Conservation (phyloP, 2,797 vertebrate species). For the Takifugu ocellatus region DNA sequence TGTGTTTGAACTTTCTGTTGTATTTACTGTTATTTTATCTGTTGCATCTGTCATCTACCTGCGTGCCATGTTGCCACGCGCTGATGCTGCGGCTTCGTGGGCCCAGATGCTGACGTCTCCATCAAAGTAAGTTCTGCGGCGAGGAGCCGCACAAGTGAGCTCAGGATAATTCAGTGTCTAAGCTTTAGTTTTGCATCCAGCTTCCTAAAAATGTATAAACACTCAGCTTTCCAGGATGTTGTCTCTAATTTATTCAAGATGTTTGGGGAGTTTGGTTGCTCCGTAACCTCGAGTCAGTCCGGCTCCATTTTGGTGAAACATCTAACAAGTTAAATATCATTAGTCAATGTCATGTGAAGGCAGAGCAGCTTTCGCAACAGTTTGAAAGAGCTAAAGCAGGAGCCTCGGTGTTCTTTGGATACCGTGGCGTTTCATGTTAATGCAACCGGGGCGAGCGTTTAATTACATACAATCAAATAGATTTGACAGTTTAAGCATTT, state of each 20-base stretch:
- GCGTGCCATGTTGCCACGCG: slow-evolving; percentile 43
- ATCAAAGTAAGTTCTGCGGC: slow-evolving; percentile 39
- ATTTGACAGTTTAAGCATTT: slow-evolving; percentile 17
- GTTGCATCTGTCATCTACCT: slow-evolving; percentile 44
- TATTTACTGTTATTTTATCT: slow-evolving; percentile 67
- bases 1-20: slow-evolving; percentile 72
- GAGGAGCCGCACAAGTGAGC: slow-evolving; percentile 48
- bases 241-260: slow-evolving; percentile 77
- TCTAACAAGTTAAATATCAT: slow-evolving; percentile 76
- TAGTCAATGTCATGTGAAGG: slow-evolving; percentile 75
- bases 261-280: slow-evolving; percentile 63
- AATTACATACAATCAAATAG: slow-evolving; percentile 66
- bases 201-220: slow-evolving; percentile 73
- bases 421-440: slow-evolving; percentile 58
- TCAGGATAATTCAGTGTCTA: slow-evolving; percentile 55
- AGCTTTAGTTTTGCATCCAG: slow-evolving; percentile 61
- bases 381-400: slow-evolving; percentile 45
- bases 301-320: slow-evolving; percentile 61
- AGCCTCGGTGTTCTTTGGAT: slow-evolving; percentile 60
- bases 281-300: slow-evolving; percentile 57
- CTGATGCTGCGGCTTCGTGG: slow-evolving; percentile 28
- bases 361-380: slow-evolving; percentile 56
- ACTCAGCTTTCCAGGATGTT: slow-evolving; percentile 60
- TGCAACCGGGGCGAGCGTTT: slow-evolving; percentile 60
- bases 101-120: slow-evolving; percentile 42